Evolutionary conservation across 1,140 invertebrate genomes (phyloP), one percentile per base, ranked within the genome.

Genomic region (Onthophagus taurus): DNA sequence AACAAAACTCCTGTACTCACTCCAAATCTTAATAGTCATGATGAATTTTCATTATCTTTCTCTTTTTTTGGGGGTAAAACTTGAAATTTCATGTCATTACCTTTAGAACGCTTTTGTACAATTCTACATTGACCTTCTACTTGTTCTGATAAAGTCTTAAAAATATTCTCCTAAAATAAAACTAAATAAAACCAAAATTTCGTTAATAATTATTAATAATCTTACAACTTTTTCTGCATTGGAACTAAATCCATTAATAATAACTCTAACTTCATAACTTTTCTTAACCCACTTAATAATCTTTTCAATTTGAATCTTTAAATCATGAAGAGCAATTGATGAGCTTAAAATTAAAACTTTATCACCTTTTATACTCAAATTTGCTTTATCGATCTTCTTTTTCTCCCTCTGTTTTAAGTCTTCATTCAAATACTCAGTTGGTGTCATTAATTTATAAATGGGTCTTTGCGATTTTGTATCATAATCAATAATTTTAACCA

Each of bases 251-350:
- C 70, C 67, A 46, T 65, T 66, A 30, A 85, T 72, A 2, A 74
- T 50, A 23, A 82, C 58, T 54, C 71, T 68, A 12, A 82, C 70
- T 58, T 76, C 71, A 61, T 76, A 71, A 0, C 62, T 67, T 50
- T 82, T 83, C 2, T 60, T 58, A 12, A 83, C 53, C 58, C 78
- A 70, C 58, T 76, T 81, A n/a, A 56, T 43, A 18, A 81, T 71
- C 54, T 78, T 80, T 44, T 71, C 80, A 0, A 76, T 50, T 38
- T 72, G 68, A 8, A 69, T 71, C 49, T 67, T 63, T 31, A 83
- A 65, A 63, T 83, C 81, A 63, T 83, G 71, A 16, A 79, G 67
- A 2, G 60, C 66, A 37, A 82, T 83, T 48, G 71, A 72, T 2
- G 68, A 61, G 8, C 74, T 74, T 17, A 83, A 53, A 1, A 71